Conservation (phyloP, 2,797 vertebrate genomes). For the Tragopan temminckii region DNA sequence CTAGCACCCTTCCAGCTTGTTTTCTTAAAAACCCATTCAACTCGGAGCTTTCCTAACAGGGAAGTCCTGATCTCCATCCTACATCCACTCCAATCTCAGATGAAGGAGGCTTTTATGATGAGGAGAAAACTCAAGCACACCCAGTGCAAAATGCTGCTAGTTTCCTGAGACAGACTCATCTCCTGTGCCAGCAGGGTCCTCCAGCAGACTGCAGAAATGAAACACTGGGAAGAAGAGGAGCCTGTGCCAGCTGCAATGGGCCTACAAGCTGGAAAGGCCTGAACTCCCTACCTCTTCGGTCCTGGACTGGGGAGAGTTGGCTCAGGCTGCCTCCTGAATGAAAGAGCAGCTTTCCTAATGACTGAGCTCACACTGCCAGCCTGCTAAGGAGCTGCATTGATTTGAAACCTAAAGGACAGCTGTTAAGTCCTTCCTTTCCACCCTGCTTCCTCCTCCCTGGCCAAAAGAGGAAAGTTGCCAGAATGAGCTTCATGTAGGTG, state of each 20-base stretch:
- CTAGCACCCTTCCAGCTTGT: too few species aligned
- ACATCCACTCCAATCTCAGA: too few species aligned
- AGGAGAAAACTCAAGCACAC: too few species aligned
- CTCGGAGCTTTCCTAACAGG: too few species aligned
- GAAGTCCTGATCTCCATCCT: neutral
- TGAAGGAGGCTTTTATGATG: too few species aligned
- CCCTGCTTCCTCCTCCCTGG: conserved; percentile 11
- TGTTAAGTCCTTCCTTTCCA: conserved; percentile 28
- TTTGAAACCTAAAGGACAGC: conserved; percentile 40
- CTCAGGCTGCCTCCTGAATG: neutral
- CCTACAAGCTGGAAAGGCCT: conserved; percentile 7
- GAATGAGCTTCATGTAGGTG: conserved; percentile 3
- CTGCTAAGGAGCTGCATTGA: conserved; percentile 31
- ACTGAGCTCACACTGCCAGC: conserved; percentile 10
- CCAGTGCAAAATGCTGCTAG: too few species aligned
- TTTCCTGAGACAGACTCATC: neutral
- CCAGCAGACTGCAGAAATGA: neutral
- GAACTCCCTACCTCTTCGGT: neutral
- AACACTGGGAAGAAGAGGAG: neutral
- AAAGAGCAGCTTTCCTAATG: conserved; percentile 38
- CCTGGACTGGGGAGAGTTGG: neutral
- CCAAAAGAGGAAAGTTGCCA: conserved; percentile 18
- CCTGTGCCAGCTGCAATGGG: conserved; percentile 3
- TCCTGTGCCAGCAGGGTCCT: neutral
- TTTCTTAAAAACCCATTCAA: too few species aligned